Percentiles rank a stretch among this genome's conserved stretches.
Evolutionary conservation across 2,888 invertebrate species (phyloP).

Genomic region (Scotopteryx bipunctaria): DNA sequence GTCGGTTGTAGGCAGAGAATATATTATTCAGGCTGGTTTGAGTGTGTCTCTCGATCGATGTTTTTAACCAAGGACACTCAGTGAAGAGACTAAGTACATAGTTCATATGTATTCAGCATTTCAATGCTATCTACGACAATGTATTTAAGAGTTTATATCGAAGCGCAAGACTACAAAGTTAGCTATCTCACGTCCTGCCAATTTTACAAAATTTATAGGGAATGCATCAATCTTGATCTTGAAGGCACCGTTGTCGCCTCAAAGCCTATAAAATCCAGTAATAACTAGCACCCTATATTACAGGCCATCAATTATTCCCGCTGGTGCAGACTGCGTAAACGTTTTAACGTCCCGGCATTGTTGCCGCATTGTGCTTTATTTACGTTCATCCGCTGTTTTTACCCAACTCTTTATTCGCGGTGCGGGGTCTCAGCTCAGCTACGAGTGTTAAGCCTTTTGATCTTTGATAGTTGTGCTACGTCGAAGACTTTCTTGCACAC

Average conservation of each 20-base stretch:
- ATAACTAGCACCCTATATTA: not conserved
- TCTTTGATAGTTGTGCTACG: no score
- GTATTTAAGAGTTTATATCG: no score
- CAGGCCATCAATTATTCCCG: not conserved
- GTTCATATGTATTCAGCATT: not conserved
- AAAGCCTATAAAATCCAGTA: not conserved
- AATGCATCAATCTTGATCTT: no score
- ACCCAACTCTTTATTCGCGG: no score
- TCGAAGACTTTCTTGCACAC: no score
- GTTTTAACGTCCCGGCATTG: not conserved
- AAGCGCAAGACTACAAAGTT: no score
- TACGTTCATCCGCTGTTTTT: not conserved
- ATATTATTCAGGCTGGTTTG: conserved; percentile 13
- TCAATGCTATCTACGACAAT: no score
- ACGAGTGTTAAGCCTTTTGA: no score
- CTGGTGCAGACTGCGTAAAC: not conserved
- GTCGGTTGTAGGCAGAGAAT: conserved; percentile 9
- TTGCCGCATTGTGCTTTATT: conserved; percentile 6
- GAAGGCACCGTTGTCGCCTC: no score
- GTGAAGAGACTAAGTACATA: not conserved
- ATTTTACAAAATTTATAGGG: no score
- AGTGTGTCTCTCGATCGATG: conserved; percentile 3
- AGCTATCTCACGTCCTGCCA: no score
- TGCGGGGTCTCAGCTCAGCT: no score
- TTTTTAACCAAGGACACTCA: not conserved